phyloP scores from a whole-genome alignment of 1,140 invertebrate species.

The Melanaphis sacchari region DNA sequence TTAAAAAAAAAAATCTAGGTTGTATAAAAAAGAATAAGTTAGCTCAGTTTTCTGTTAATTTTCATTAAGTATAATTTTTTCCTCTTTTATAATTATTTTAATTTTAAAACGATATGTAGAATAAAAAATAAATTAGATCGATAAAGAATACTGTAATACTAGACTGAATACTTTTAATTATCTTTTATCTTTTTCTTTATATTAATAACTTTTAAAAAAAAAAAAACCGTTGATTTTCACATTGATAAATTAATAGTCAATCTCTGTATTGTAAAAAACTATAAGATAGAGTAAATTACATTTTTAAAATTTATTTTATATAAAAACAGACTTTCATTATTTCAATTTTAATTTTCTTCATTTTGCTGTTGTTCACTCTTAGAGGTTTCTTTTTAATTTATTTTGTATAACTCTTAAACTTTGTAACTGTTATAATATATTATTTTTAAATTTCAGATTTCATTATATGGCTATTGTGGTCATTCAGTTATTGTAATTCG shows the following conservation, averaged over 20 bases:
- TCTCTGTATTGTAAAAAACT: neutral
- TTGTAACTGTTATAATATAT: neutral
- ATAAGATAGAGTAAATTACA: neutral
- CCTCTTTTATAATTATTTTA: too few species aligned
- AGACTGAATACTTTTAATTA: neutral
- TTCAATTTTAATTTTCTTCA: neutral
- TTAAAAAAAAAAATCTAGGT: neutral
- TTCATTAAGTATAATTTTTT: neutral
- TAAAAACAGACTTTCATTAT: neutral
- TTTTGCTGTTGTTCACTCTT: neutral
- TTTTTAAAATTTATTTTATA: neutral
- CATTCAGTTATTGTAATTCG: slow-evolving; percentile 33
- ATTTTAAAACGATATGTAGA: neutral
- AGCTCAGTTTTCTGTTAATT: neutral
- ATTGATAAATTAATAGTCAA: too few species aligned
- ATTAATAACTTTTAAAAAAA: neutral
- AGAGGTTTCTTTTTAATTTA: neutral
- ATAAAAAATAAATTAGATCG: too few species aligned
- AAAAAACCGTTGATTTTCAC: too few species aligned
- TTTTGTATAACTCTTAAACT: neutral
- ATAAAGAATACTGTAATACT: too few species aligned
- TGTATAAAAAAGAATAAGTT: neutral
- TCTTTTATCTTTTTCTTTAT: neutral
- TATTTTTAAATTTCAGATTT: neutral
- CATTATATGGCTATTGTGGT: slow-evolving; percentile 48